These are phyloP conservation scores for Plectropomus leopardus DNA, from an alignment of 2,113 vertebrate genomes.

Conservation along the genomic window DNA sequence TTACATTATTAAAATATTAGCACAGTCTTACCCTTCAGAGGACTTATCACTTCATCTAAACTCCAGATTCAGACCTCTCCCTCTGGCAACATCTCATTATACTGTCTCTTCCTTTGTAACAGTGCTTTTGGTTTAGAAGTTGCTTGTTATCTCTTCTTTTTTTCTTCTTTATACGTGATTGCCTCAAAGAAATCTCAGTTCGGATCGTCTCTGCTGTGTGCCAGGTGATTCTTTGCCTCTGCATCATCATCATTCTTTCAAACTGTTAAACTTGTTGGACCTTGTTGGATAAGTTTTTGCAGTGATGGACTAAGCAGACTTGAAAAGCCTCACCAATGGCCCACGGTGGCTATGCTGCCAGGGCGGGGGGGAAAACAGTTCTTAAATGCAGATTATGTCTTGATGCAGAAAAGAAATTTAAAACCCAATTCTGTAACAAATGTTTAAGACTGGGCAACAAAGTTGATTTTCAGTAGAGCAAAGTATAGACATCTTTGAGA, in stretches of 20 bases:
- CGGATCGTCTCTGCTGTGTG: slow-evolving; percentile 20
- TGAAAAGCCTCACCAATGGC: slow-evolving; percentile 3
- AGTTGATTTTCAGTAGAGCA: slow-evolving; percentile 3
- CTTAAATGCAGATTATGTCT: no score
- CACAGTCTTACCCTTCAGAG: slow-evolving; percentile 20
- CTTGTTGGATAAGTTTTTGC: slow-evolving; percentile 23
- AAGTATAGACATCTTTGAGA: background rate
- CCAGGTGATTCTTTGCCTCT: slow-evolving; percentile 32
- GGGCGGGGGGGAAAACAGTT: no score
- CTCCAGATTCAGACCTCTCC: slow-evolving; percentile 24
- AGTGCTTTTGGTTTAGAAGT: slow-evolving; percentile 15
- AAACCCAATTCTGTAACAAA: no score
- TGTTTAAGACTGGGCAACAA: background rate
- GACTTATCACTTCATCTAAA: slow-evolving; percentile 26
- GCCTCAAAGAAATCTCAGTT: slow-evolving; percentile 27
- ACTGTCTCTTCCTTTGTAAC: slow-evolving; percentile 1
- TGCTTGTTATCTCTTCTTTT: slow-evolving; percentile 39
- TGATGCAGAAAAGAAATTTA: no score
- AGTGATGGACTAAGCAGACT: background rate
- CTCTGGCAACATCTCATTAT: slow-evolving; percentile 28
- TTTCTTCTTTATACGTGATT: slow-evolving; percentile 14
- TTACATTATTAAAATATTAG: slow-evolving; percentile 37
- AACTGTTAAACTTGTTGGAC: slow-evolving; percentile 13
- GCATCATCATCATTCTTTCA: slow-evolving; percentile 29
- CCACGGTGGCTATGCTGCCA: background rate